Percentiles rank a stretch among this genome's conserved stretches.
phyloP scores from a whole-genome alignment of 2,113 vertebrate species.

The Ammodytes marinus region DNA sequence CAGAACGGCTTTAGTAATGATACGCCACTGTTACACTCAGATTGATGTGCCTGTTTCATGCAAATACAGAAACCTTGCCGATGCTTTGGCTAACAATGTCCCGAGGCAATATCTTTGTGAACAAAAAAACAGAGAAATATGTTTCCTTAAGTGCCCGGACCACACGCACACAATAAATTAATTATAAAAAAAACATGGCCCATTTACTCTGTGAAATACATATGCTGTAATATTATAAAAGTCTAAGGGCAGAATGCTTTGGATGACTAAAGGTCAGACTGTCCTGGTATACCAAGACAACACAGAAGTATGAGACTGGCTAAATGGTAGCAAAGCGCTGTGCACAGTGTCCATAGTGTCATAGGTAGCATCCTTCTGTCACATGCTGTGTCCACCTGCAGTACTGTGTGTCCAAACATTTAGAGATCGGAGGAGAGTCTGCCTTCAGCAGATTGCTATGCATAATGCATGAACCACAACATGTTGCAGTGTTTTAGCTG shows the following conservation, averaged over 20 bases:
- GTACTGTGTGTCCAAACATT: slow-evolving; percentile 43
- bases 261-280: not conserved
- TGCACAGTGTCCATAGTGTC: slow-evolving; percentile 4
- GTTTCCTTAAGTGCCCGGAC: not conserved
- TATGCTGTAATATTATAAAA: not conserved
- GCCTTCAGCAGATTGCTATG: slow-evolving; percentile 61
- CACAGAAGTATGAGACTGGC: slow-evolving; percentile 4
- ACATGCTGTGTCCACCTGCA: slow-evolving; percentile 25
- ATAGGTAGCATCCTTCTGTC: slow-evolving; percentile 26
- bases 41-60: not conserved
- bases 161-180: not conserved
- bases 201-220: not conserved
- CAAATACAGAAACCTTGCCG: not conserved
- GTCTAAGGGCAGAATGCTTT: not conserved
- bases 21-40: not conserved
- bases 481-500: slow-evolving; percentile 26
- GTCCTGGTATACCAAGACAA: not conserved
- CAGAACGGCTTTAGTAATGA: not conserved
- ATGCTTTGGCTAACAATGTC: not conserved
- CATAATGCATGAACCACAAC: slow-evolving; percentile 57
- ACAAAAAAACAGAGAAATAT: not conserved
- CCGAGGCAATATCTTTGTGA: fast-evolving
- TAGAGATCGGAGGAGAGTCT: slow-evolving; percentile 22
- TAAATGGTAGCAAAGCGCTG: not conserved
- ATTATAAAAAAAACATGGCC: not conserved